A percentile compares a stretch with the other conserved stretches of the same genome.
These are phyloP conservation scores for Madoqua kirkii DNA, from an alignment of 2,113 vertebrate species.

Conservation along the genomic window DNA sequence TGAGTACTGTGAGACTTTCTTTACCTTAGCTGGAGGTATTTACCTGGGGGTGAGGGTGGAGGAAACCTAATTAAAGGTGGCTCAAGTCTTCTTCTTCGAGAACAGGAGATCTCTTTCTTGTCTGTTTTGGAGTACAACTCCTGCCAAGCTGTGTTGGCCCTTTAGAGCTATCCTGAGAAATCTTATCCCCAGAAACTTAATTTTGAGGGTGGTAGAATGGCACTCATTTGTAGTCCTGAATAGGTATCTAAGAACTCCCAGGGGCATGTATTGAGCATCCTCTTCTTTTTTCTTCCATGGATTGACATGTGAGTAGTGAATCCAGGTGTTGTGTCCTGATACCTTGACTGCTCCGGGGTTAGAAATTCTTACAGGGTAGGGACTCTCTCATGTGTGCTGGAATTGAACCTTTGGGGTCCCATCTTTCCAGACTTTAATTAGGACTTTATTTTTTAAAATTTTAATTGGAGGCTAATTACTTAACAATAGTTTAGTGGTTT, in stretches of 20 bases:
- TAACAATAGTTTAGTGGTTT: neutral
- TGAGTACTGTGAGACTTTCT: neutral
- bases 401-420: neutral
- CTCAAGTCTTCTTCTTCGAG: too few relatives aligned
- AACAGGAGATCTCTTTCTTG: too few relatives aligned
- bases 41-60: too few relatives aligned
- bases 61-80: too few relatives aligned
- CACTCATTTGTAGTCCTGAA: neutral
- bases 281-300: neutral
- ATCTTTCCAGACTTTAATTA: neutral
- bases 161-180: too few relatives aligned
- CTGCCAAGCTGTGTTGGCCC: too few relatives aligned
- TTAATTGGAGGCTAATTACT: neutral
- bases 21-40: neutral
- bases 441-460: neutral
- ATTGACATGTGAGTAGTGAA: neutral
- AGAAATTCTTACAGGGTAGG: neutral
- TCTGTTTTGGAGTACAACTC: too few relatives aligned
- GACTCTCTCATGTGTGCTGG: neutral
- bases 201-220: neutral
- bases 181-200: neutral
- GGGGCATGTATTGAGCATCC: neutral
- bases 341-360: rapidly evolving
- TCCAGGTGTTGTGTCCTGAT: neutral
- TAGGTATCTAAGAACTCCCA: neutral